Evolutionary conservation across 2,888 invertebrate genomes (phyloP), one percentile per base, ranked within the genome.

Genomic region (Pherbina coryleti): DNA sequence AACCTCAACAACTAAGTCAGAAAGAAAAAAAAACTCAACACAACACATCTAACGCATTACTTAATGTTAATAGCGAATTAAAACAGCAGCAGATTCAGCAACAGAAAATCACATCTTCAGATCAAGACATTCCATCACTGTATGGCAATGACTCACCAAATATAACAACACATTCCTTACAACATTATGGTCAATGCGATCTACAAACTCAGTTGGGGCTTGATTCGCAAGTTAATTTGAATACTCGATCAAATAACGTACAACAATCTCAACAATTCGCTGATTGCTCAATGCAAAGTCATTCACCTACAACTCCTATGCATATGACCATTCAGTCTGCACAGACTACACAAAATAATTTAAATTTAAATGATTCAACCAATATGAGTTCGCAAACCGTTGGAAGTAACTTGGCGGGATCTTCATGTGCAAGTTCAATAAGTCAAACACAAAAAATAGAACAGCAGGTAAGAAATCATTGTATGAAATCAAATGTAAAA

Each of bases 161-260:
- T 53, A 96, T 95, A 86, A 95, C 95, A 0, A 95, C 95, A 49
- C 67, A 95, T 81, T 94, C 95, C 73, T 92, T 97, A 83, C 87
- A 93, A 86, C 93, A 93, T 83, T 95, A 95, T 84, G 92, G 92
- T 0, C 94, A 95, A 76, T 95, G 95, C 84, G 96, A 97, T 83
- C 89, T 97, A 79, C 97, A 96, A 87, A 96, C 96, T 77, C 95
- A 96, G 86, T 89, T 97, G 78, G 96, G 95, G 0, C 90, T 97
- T 81, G 97, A 97, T 87, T 97, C 97, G 0, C 97, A 97, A 0
- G 94, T 96, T 0, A 96, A 96, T 57, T 96, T 97, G 82, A 94
- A 96, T 0, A 90, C 90, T 5, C 90, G 92, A n/a, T 91, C 93
- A 5, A 91, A 92, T 0, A 92, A 92, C 22, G 91, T 92, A 0